Evolutionary conservation across 2,888 invertebrate genomes (phyloP).

Genomic region (Piscicola geometra): DNA sequence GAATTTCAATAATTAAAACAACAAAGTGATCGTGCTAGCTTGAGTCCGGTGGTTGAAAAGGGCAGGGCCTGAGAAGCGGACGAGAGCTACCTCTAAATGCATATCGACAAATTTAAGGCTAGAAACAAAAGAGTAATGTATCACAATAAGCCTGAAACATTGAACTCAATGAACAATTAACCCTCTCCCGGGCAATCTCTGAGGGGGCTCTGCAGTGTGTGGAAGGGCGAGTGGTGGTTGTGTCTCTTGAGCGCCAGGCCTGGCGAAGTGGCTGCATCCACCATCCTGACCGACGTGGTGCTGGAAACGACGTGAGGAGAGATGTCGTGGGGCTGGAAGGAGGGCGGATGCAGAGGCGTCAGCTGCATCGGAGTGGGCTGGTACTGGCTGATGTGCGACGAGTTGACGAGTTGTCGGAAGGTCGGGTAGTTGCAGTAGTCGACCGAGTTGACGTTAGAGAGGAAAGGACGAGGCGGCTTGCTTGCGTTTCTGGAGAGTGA

Average conservation of each 20-base stretch:
- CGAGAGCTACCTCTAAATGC: constrained; percentile 16
- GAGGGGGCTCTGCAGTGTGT: neutral
- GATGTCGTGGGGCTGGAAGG: neutral
- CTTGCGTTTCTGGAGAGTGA: neutral
- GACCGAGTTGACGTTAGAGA: neutral
- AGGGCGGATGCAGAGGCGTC: neutral
- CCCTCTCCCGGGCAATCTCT: neutral
- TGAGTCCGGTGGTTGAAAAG: too few species aligned
- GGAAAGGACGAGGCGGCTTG: too few species aligned
- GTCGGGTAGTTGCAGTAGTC: neutral
- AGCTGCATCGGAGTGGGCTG: neutral
- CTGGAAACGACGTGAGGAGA: neutral
- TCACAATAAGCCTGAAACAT: constrained; percentile 25
- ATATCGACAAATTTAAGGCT: constrained; percentile 28
- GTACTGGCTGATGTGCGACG: neutral
- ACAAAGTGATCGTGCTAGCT: too few species aligned
- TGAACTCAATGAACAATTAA: constrained; percentile 13
- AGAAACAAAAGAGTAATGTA: constrained; percentile 21
- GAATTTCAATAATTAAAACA: too few species aligned
- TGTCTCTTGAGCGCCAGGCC: constrained; percentile 20
- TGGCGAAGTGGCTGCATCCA: constrained; percentile 30
- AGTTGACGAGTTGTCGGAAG: neutral
- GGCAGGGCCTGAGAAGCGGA: neutral
- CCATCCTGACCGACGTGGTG: constrained; percentile 21
- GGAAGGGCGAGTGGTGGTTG: neutral